Base-by-base conservation (phyloP, 2,113 vertebrate genomes). In the Podarcis muralis region DNA sequence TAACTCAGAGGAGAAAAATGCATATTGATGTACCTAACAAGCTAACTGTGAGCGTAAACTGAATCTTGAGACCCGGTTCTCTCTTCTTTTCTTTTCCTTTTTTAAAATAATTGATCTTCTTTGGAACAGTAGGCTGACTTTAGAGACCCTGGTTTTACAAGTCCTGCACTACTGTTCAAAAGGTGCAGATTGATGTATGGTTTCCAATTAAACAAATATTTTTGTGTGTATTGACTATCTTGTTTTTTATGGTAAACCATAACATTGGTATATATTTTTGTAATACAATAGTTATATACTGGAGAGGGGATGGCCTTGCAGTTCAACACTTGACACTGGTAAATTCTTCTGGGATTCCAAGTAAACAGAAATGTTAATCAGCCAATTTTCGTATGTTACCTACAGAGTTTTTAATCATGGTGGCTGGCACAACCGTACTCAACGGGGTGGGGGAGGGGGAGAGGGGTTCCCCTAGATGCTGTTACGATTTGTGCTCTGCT, bases 31-130 rank as follows among this genome's bases (percentile, higher is more conserved):
- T 88, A 90, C 74, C 59, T 6, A 80, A 88, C 57, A 27, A 23
- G 13, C 79, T 75, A 82, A 85, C 85, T 90, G 79, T 76, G 91
- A 74, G 30, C 53, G 40, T 72, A 72, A 59, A 40, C 30, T 37
- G 84, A 87, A 30, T 65, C 90, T 90, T 75, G 81, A 93, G 81
- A 89, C 66, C 27, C 40, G 57, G 76, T 81, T 90, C 69, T 79
- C 75, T 69, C 62, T 69, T 40, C 20, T 57, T 72, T 66, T 53
- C 11, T 27, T 69, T 62, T 84, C 43, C 48, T 78, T 78, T 76
- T 40, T 25, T 81, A 79, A 74, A 8, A 48, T 2, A 77, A 81
- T 2, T 72, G 92, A 91, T 87, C 11, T 4, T 37, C 68, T 75
- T 89, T 40, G 37, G 59, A 80, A 80, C 77, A 84, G 57, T 16